Percentiles rank a stretch among this genome's conserved stretches.
These are phyloP conservation scores for Python bivittatus DNA, from an alignment of 2,113 vertebrate species.

Conservation along the genomic window DNA sequence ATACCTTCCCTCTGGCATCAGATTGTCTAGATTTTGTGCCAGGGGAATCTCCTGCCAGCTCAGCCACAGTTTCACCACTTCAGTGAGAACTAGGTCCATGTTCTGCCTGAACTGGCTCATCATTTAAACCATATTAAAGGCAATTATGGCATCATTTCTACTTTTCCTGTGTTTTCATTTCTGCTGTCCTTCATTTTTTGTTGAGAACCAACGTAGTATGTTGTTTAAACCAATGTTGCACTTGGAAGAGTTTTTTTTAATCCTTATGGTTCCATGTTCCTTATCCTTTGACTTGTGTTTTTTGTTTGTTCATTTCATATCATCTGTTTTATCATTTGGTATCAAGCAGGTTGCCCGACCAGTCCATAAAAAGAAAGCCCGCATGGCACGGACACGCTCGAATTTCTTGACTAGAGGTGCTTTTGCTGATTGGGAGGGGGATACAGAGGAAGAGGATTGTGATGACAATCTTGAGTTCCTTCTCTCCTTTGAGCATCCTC, in stretches of 20 bases:
- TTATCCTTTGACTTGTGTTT: conserved; percentile 47
- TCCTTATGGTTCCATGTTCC: conserved; percentile 34
- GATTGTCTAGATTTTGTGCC: background rate
- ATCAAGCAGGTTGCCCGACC: conserved; percentile 83
- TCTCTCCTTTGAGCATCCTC: conserved; percentile 81
- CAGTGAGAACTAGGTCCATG: background rate
- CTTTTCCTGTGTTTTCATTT: background rate
- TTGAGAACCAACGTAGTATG: background rate
- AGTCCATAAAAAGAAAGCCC: conserved; percentile 98
- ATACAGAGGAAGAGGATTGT: conserved; percentile 95
- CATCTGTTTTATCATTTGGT: conserved; percentile 78
- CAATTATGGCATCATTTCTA: conserved; percentile 54
- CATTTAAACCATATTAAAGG: conserved; percentile 27
- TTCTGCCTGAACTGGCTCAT: conserved; percentile 25
- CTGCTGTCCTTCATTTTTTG: conserved; percentile 41
- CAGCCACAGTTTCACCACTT: background rate
- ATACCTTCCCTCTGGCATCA: background rate
- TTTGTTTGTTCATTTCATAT: conserved; percentile 58
- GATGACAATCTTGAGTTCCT: conserved; percentile 81
- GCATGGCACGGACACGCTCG: conserved; percentile 99
- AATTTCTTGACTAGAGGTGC: conserved; percentile 98
- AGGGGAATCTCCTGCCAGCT: background rate
- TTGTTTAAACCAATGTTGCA: background rate
- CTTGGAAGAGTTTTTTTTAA: background rate
- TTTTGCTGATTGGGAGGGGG: conserved; percentile 86